phyloP scores from a whole-genome alignment of 2,888 invertebrate genomes.

The Lithodes maja region DNA sequence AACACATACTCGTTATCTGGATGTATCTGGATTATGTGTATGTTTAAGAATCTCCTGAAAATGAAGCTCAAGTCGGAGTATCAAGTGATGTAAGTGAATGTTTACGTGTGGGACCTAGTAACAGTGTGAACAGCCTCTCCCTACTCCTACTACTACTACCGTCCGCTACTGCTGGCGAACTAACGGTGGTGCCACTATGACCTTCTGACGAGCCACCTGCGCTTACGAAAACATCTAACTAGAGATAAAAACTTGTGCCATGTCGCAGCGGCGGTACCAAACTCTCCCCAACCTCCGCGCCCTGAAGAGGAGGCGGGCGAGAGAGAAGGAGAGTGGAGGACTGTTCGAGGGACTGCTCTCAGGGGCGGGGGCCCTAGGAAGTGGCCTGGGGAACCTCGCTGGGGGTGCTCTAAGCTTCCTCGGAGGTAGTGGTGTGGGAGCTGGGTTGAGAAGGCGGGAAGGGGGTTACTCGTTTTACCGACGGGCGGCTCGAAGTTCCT shows the following conservation, averaged over 20 bases:
- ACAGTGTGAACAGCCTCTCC: constrained; percentile 12
- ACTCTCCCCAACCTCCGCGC: constrained; percentile 51
- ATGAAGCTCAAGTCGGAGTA: too few species aligned
- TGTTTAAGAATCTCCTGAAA: too few species aligned
- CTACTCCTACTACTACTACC: background rate
- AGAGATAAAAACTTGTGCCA: constrained; percentile 23
- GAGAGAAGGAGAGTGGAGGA: constrained; percentile 42
- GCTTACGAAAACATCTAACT: constrained; percentile 8
- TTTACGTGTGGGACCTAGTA: too few species aligned
- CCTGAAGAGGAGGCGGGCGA: constrained; percentile 41
- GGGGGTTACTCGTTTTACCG: constrained; percentile 50
- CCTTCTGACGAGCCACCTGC: constrained; percentile 34
- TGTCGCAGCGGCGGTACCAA: constrained; percentile 52
- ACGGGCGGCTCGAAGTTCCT: constrained; percentile 27
- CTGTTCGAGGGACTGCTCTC: constrained; percentile 35
- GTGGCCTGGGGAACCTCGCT: too few species aligned
- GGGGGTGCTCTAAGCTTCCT: constrained; percentile 45
- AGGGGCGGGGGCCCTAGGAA: constrained; percentile 41
- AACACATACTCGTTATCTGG: background rate
- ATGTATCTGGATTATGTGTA: too few species aligned
- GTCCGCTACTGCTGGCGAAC: constrained; percentile 25
- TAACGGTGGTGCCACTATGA: constrained; percentile 33
- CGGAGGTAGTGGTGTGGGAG: constrained; percentile 29
- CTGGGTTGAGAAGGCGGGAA: constrained; percentile 44
- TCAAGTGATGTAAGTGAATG: too few species aligned